Conservation (phyloP, 2,113 vertebrate species). For the Anser cygnoides region DNA sequence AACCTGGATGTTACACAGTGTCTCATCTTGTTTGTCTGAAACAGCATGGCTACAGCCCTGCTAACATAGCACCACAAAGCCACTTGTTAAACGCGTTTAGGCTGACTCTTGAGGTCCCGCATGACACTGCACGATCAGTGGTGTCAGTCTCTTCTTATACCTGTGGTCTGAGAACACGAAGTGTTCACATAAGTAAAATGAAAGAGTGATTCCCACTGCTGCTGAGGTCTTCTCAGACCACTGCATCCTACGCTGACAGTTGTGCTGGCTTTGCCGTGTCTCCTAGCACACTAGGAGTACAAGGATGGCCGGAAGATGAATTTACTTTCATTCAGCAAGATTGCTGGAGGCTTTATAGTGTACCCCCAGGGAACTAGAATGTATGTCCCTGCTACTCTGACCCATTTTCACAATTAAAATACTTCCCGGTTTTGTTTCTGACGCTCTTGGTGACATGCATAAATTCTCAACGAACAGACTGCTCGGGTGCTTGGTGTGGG, state of each 20-base stretch:
- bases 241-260: neutral
- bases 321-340: neutral
- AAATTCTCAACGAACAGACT: neutral
- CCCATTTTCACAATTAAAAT: neutral
- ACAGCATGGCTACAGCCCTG: neutral
- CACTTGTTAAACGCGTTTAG: neutral
- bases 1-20: neutral
- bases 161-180: neutral
- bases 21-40: neutral
- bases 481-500: neutral
- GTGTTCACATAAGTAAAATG: neutral
- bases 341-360: neutral
- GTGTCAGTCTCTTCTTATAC: neutral
- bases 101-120: neutral
- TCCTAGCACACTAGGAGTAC: neutral
- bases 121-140: accelerated
- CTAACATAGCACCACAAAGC: neutral
- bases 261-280: neutral
- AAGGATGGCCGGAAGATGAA: neutral
- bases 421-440: neutral
- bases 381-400: neutral
- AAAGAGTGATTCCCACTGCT: neutral
- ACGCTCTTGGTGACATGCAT: neutral
- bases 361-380: neutral
- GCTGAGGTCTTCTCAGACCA: neutral